Evolutionary conservation across 2,113 vertebrate species (phyloP).

Genomic region (Reinhardtius hippoglossoides): DNA sequence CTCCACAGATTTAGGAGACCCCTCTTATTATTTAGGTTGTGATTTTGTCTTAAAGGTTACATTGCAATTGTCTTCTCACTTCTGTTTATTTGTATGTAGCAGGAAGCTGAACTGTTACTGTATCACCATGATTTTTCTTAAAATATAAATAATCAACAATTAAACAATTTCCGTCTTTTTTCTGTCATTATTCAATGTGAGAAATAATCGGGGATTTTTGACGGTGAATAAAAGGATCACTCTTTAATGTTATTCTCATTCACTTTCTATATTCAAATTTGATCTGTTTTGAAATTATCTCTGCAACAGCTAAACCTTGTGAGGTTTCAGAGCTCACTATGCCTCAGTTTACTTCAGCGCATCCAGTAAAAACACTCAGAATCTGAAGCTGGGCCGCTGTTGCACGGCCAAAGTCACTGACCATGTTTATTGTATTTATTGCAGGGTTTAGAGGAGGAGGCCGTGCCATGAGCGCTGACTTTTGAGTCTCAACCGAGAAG

Average conservation of each 20-base stretch:
- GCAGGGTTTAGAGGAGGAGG: slow-evolving; percentile 45
- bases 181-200: not conserved
- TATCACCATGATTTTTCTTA: too few species aligned
- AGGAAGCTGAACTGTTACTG: not conserved
- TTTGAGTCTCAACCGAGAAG: slow-evolving; percentile 65
- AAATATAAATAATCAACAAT: too few species aligned
- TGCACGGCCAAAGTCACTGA: not conserved
- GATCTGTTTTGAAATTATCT: not conserved
- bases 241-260: not conserved
- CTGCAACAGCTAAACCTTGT: not conserved
- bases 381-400: not conserved
- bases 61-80: not conserved
- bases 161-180: not conserved
- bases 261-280: not conserved
- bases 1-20: not conserved
- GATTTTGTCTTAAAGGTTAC: slow-evolving; percentile 9
- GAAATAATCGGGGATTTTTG: not conserved
- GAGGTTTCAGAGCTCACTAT: too few species aligned
- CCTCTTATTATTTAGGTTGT: not conserved
- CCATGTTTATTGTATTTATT: slow-evolving; percentile 24
- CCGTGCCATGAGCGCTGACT: slow-evolving; percentile 72
- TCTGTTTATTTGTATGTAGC: not conserved
- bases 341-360: not conserved
- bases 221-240: not conserved
- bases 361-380: not conserved